These are phyloP conservation scores for Platichthys stellatus DNA, from an alignment of 2,113 vertebrate genomes.

Conservation along the genomic window DNA sequence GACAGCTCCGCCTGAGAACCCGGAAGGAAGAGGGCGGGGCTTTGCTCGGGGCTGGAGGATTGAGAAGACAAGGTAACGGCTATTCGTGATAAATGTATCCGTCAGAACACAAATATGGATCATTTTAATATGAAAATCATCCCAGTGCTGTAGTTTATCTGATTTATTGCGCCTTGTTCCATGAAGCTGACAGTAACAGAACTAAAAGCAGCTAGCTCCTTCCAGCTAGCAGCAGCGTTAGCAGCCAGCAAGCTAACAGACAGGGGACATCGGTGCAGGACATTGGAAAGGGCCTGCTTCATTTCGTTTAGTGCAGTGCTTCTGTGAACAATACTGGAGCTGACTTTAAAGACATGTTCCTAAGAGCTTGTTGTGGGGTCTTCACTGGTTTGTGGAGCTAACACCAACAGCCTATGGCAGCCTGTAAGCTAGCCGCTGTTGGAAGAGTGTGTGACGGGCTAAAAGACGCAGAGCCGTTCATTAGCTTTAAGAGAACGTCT, in stretches of 20 bases:
- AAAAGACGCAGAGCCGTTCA: background rate
- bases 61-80: conserved; percentile 55
- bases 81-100: background rate
- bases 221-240: conserved; percentile 22
- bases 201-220: conserved; percentile 34
- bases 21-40: conserved; percentile 65
- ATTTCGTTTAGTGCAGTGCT: background rate
- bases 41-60: conserved; percentile 26
- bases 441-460: background rate
- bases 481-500: background rate
- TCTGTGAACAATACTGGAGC: background rate
- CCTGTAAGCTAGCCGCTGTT: background rate
- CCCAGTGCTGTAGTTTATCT: background rate
- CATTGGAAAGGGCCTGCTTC: background rate
- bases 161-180: background rate
- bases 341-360: background rate
- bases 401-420: background rate
- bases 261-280: background rate
- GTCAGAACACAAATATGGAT: background rate
- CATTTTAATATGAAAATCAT: background rate
- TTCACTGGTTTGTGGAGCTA: background rate
- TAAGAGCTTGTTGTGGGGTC: too few species aligned
- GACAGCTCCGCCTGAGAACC: conserved; percentile 36
- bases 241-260: conserved; percentile 33
- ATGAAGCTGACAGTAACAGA: background rate